Evolutionary conservation across 2,888 invertebrate genomes (phyloP), one percentile per base, ranked within the genome.

Genomic region (Bombylius major): DNA sequence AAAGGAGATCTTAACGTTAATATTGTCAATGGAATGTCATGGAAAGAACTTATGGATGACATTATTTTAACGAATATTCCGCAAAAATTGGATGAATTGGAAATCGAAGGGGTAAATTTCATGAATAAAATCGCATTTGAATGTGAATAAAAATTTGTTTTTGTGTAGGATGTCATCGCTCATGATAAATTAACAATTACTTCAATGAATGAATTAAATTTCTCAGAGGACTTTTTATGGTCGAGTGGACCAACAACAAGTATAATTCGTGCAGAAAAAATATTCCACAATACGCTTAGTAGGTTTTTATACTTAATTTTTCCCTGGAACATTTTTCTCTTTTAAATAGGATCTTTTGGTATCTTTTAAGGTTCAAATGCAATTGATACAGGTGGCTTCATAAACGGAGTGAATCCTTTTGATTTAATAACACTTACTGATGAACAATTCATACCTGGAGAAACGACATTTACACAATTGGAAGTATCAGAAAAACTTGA

Each of bases 171-270:
- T 11, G 11, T 42, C 11, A 11, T 11, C 11, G 39, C 39, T 42
- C 11, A 11, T 8, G 12, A 42, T 42, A 42, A 42, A 5, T 11
- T 42, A 8, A 11, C 11, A 3, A 64, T 76, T 31, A 62, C 68
- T 23, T 64, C 62, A 44, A 65, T 82, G 9, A 82, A 82, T 62
- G 65, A 65, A 33, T 61, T 81, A 1, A 63, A 64, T 51, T 83
- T 79, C 65, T 82, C 81, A 0, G 67, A 72, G 11, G 78, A 78
- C 42, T 82, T 73, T 59, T 64, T 82, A 5, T 66, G 75, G 58
- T 65, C 66, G 4, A 69, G 72, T 60, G 68, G 68, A 12, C 64
- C 64, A 8, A 50, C 62, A 12, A 62, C 65, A 5, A 67, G 70
- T 31, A 63, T 68, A 5, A 70, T 82, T n/a, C 66, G 62, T 48